Base-by-base conservation (phyloP, 2,888 invertebrate species). In the Atherix ibis region DNA sequence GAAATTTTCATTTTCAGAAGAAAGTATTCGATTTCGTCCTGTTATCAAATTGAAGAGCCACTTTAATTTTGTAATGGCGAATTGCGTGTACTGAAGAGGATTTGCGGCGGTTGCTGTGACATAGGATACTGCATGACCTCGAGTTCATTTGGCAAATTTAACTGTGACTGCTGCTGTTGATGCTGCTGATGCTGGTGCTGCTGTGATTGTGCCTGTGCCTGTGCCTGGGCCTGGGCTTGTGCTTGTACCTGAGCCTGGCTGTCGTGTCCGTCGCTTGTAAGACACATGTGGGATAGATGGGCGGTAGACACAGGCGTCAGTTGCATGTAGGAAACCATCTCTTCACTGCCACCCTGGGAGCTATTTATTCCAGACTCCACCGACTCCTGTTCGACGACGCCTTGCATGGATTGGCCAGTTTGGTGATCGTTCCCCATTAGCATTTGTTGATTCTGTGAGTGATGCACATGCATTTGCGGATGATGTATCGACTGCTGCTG, bases 41-140 rank as follows among this genome's bases (percentile, higher is more conserved):
- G n/a, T n/a, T n/a, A n/a, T n/a, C n/a, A n/a, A n/a, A n/a, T n/a
- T n/a, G n/a, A n/a, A n/a, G n/a, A n/a, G n/a, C n/a, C n/a, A n/a
- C n/a, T n/a, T 41, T 45, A 43, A 34, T 36, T 46, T 8, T 43
- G 35, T 24, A 42, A 35, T 9, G 46, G 41, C 27, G 45, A 45
- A 34, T 52, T 52, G 12, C 52, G 48, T 18, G 53, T 48, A 38
- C 48, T 53, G 40, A 63, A 64, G 14, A 64, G 47, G 40, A 58
- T 52, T 45, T 63, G 61, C 14, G 63, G 58, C 47, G 59, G 59
- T 39, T 62, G 61, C 40, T 59, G 57, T 6, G 57, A 54, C 46
- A 65, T 52, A 44, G 62, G 61, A 46, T 60, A 65, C 2, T 63
- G 60, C 39, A 64, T 43, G 29, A 59, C 52, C 35, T 63, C 60